Percentiles rank a stretch among this genome's conserved stretches.
These are phyloP conservation scores for Drosophila littoralis DNA, from an alignment of 1,140 invertebrate genomes.

Conservation along the genomic window DNA sequence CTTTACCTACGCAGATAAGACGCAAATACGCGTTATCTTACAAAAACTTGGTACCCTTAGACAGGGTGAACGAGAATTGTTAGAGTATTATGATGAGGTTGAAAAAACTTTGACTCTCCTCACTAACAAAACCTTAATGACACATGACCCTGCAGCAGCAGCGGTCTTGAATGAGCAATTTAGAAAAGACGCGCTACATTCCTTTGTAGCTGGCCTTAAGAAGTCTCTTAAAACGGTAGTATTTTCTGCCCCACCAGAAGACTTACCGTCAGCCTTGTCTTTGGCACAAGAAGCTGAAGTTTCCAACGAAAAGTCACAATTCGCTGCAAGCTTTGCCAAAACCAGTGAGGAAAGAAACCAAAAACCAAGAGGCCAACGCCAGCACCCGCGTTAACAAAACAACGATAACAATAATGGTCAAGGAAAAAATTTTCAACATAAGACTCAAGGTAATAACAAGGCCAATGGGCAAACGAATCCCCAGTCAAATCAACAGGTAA, in stretches of 20 bases:
- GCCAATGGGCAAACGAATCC: neutral
- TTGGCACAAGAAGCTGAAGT: no score
- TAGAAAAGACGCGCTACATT: no score
- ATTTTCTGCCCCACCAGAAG: no score
- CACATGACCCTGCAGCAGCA: no score
- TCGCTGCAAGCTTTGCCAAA: constrained; percentile 3
- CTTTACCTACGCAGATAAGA: neutral
- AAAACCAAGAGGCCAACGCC: no score
- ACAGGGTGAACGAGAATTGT: neutral
- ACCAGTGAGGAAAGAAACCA: neutral
- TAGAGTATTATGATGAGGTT: neutral
- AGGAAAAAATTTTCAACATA: no score
- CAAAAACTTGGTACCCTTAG: constrained; percentile 2
- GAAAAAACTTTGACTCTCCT: neutral
- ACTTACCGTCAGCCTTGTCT: no score
- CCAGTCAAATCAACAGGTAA: neutral
- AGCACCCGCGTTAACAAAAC: no score
- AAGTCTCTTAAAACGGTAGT: no score
- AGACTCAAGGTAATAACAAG: no score
- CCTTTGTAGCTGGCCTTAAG: no score
- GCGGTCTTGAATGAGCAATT: no score
- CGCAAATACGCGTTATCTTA: neutral
- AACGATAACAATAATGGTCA: neutral
- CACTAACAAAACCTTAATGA: neutral
- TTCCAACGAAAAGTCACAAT: neutral